Conservation (phyloP, 2,797 vertebrate genomes). For the Limnodromus scolopaceus region DNA sequence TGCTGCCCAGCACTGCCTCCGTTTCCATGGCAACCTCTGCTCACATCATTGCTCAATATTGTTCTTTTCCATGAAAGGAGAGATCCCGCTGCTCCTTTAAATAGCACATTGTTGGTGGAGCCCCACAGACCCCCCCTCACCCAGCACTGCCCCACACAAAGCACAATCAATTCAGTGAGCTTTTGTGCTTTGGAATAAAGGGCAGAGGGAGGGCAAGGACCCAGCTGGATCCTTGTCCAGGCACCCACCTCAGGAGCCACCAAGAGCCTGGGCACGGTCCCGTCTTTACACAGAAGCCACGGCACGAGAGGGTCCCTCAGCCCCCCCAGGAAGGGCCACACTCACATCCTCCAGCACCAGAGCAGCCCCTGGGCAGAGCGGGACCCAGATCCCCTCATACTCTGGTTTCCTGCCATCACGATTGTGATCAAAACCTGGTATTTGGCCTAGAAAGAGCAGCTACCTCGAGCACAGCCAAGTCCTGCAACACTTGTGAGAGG, state of each 20-base stretch:
- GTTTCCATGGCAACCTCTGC: background rate
- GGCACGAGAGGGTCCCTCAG: fast-evolving
- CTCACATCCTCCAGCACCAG: background rate
- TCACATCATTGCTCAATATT: background rate
- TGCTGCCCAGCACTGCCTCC: background rate
- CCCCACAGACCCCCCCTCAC: background rate
- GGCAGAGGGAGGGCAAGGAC: background rate
- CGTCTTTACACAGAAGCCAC: background rate
- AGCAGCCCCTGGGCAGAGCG: background rate
- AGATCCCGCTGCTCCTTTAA: background rate
- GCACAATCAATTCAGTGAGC: fast-evolving
- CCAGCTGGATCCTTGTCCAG: background rate
- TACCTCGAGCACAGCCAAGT: background rate
- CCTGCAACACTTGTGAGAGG: fast-evolving
- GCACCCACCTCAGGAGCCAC: background rate
- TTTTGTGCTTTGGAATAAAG: background rate
- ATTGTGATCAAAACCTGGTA: background rate
- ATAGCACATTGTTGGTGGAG: fast-evolving
- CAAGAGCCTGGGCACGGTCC: background rate
- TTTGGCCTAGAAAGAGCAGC: background rate
- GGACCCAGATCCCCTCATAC: fast-evolving
- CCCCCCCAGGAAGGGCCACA: background rate
- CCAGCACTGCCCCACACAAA: fast-evolving
- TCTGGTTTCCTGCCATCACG: background rate
- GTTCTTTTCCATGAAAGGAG: background rate